Evolutionary conservation across 2,888 invertebrate genomes (phyloP).

Genomic region (Doris montereyensis): DNA sequence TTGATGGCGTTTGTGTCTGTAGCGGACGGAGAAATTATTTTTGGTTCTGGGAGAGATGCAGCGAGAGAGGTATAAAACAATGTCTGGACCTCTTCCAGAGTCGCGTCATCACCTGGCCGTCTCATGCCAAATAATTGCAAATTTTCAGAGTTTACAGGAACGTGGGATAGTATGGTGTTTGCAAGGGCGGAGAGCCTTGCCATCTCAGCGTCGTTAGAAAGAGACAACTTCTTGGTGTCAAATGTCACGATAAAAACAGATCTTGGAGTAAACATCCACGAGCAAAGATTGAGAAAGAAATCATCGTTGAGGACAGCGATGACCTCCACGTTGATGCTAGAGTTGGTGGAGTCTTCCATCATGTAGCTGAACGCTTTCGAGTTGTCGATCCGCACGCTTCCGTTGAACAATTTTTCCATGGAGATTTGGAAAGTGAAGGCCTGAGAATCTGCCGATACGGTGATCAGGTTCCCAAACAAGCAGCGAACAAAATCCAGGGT

Average conservation of each 20-base stretch:
- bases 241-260: conserved; percentile 37
- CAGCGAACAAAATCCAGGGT: conserved; percentile 28
- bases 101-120: neutral
- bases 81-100: conserved; percentile 29
- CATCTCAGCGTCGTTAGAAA: conserved; percentile 24
- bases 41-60: conserved; percentile 24
- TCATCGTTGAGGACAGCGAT: conserved; percentile 29
- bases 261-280: conserved; percentile 38
- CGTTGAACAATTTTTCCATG: conserved; percentile 1
- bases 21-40: conserved; percentile 1
- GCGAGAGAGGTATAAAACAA: conserved; percentile 35
- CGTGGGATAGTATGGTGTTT: conserved; percentile 18
- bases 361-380: conserved; percentile 34
- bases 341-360: neutral
- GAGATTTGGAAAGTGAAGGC: conserved; percentile 27
- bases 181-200: conserved; percentile 21
- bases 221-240: conserved; percentile 27
- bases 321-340: conserved; percentile 33
- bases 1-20: neutral
- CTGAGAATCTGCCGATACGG: neutral
- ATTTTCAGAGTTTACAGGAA: neutral
- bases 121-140: conserved; percentile 14
- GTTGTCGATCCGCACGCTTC: conserved; percentile 13
- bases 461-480: conserved; percentile 32
- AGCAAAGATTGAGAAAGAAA: conserved; percentile 37